These are phyloP conservation scores for Bovichtus variegatus DNA, from an alignment of 2,797 vertebrate genomes.

Conservation along the genomic window DNA sequence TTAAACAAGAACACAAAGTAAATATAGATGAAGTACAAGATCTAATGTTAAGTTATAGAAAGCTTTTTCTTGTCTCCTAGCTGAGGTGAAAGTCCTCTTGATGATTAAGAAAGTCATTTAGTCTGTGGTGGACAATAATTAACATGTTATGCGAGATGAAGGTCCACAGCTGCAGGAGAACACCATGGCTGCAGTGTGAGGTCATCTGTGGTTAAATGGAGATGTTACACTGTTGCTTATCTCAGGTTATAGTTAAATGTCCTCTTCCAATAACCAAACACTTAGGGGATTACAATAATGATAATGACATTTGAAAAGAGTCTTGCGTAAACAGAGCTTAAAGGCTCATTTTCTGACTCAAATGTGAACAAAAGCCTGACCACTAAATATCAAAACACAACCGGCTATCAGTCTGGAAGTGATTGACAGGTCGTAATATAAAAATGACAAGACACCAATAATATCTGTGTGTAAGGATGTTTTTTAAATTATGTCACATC, in stretches of 20 bases:
- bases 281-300: not conserved
- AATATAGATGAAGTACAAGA: not conserved
- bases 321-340: not conserved
- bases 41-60: not conserved
- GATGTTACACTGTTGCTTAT: not conserved
- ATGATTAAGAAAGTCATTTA: not conserved
- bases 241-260: not conserved
- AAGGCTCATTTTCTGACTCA: not conserved
- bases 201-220: not conserved
- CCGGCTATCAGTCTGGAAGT: not conserved
- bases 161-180: not conserved
- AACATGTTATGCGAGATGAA: not conserved
- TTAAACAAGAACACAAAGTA: not conserved
- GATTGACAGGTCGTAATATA: slow-evolving; percentile 3
- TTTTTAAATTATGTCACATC: not conserved
- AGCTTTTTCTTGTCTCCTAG: not conserved
- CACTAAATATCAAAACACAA: not conserved
- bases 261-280: not conserved
- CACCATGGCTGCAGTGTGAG: not conserved
- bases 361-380: not conserved
- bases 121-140: slow-evolving; percentile 13
- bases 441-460: not conserved
- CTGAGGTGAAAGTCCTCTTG: slow-evolving; percentile 21
- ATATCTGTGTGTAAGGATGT: not conserved
- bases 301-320: not conserved